phyloP scores from a whole-genome alignment of 2,888 invertebrate genomes.

The Ligdia adustata region DNA sequence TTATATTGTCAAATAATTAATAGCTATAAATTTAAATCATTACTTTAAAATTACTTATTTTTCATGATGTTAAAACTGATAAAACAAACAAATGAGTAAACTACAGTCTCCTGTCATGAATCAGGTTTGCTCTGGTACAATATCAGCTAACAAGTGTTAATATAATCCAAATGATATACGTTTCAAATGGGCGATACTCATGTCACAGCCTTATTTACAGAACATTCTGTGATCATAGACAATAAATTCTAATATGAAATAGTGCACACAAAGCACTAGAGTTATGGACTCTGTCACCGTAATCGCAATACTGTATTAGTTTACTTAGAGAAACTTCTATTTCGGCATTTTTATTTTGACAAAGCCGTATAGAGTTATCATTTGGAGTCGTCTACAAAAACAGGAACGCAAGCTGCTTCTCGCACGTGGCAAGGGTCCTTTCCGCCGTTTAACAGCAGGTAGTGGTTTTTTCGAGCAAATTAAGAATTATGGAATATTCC shows the following conservation, averaged over 20 bases:
- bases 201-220: conserved; percentile 36
- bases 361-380: background rate
- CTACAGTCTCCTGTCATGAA: conserved; percentile 19
- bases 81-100: conserved; percentile 14
- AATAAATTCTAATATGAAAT: conserved; percentile 32
- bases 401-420: conserved; percentile 61
- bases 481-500: conserved; percentile 68
- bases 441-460: conserved; percentile 78
- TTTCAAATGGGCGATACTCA: conserved; percentile 25
- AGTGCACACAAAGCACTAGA: conserved; percentile 8
- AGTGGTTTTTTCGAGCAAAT: conserved; percentile 68
- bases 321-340: background rate
- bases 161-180: conserved; percentile 31
- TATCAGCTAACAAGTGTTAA: conserved; percentile 29
- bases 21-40: too few species aligned
- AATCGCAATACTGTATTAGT: background rate
- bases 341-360: conserved; percentile 3
- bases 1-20: too few species aligned
- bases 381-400: conserved; percentile 22
- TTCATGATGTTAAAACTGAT: background rate
- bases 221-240: conserved; percentile 37
- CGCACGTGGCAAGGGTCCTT: conserved; percentile 81
- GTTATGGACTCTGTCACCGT: conserved; percentile 18
- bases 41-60: too few species aligned
- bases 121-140: conserved; percentile 15